Base-by-base conservation (phyloP, 1,140 invertebrate species). In the Asbolus verrucosus region DNA sequence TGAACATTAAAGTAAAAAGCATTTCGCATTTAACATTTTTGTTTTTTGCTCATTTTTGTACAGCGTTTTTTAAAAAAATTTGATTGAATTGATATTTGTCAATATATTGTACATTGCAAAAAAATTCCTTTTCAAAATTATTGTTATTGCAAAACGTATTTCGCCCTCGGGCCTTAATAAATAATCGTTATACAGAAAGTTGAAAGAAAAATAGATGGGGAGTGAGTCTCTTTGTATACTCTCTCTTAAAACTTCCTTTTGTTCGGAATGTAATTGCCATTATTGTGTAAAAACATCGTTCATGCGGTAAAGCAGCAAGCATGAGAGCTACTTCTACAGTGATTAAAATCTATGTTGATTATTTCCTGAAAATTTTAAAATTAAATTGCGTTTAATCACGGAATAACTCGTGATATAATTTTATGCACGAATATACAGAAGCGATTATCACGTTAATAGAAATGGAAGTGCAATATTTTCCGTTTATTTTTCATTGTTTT, bases 291-390 rank as follows among this genome's bases (percentile, higher is more conserved):
- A 43, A 50, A 50, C 43, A 27, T 8, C 43, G 43, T 50, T 50
- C 43, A 21, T n/a, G n/a, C 16, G 18, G 43, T 27, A 27, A 50
- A 50, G 11, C 33, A 11, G 33, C 33, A 11, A 36, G 43, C 46
- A 54, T 54, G 46, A 54, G 46, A 54, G 46, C 46, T 50, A 50
- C 43, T 50, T 27, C 43, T 50, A 27, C 18, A 24, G 36, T 30
- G 71, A 73, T 73, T 73, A 66, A 66, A 70, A 73, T 72, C 68
- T 68, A 70, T 68, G 69, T 41, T 65, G 73, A 75, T 75, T 75
- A 73, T 70, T 75, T 75, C 73, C 71, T 68, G 73, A 41, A 73
- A 73, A 73, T 75, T 73, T 73, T 73, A 73, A 73, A 73, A 69
- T 71, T 19, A 75, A 75, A 75, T 71, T 73, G 73, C 73, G 33